Percentiles rank a stretch among this genome's conserved stretches.
Conservation (phyloP, 2,888 invertebrate genomes). For the Therioaphis trifolii region DNA sequence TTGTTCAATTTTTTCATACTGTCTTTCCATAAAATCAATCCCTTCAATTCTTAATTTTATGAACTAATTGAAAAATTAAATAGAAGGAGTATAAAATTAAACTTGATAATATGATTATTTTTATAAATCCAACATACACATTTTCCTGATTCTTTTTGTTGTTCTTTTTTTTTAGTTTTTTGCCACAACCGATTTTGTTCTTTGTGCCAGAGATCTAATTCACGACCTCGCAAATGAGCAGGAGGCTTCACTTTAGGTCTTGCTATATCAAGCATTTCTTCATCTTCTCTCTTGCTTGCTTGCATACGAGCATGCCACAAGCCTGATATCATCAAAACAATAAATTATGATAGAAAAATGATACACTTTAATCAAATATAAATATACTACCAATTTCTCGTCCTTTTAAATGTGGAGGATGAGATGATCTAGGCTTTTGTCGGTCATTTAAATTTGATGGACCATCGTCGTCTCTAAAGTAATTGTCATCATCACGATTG, state of each 20-base stretch:
- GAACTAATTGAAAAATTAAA: neutral
- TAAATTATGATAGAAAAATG: neutral
- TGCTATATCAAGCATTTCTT: conserved; percentile 41
- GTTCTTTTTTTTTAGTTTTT: conserved; percentile 49
- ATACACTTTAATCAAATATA: neutral
- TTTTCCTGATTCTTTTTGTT: conserved; percentile 55
- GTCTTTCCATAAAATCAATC: conserved; percentile 22
- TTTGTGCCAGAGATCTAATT: conserved; percentile 54
- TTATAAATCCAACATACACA: conserved; percentile 32
- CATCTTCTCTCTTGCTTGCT: conserved; percentile 44
- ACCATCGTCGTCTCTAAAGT: neutral
- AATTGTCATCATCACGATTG: conserved; percentile 31
- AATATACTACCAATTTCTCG: conserved; percentile 44
- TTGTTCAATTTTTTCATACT: conserved; percentile 24
- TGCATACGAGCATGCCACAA: conserved; percentile 44
- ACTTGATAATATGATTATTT: neutral
- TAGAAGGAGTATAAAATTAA: neutral
- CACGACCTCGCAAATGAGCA: conserved; percentile 43
- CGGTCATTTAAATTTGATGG: conserved; percentile 34
- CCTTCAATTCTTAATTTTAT: conserved; percentile 57
- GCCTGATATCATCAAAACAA: neutral
- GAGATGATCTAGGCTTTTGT: conserved; percentile 13
- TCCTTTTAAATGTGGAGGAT: conserved; percentile 53
- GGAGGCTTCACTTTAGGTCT: conserved; percentile 51
- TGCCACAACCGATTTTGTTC: conserved; percentile 59